Base-by-base conservation (phyloP, 2,888 invertebrate genomes). In the Dione vanillae region DNA sequence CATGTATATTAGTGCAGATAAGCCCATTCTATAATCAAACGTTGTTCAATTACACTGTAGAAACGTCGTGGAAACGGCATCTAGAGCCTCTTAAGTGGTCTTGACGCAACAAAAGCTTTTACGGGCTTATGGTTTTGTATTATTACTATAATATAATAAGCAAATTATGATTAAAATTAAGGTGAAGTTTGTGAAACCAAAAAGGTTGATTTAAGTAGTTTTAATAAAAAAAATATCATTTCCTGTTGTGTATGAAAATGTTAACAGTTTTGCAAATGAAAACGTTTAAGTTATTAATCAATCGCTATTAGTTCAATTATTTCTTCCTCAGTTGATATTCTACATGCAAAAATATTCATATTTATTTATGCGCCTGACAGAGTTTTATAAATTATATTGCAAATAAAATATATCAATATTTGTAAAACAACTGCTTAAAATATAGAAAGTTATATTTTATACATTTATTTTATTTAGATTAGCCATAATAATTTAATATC, bases 71-170 rank as follows among this genome's bases (percentile, higher is more conserved):
- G 47, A 47, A 49, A 64, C 40, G 64, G 47, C 47, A 64, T 64
- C 49, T 64, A 64, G 64, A 64, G 64, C 47, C 49, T 20, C 49
- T 64, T 64, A 64, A 69, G 62, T 64, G 52, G 54, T 54, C 52
- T 68, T 35, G 43, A 43, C 45, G 54, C 37, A 45, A 64, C 49
- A 49, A 64, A 12, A 19, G 40, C 49, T 37, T 49, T 64, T 19
- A 49, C 14, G 47, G 64, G 35, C 37, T 64, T 49, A 64, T 35
- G 37, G 49, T 37, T 49, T 64, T 47, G 61, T 61, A 27, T 61
- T 45, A 61, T 9, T 61, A 16, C 27, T 54, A 49, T 49, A 58
- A 47, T 67, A 58, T 20, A 49, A 45, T 67, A 14, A 7, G 49
- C 37, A 40, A 69, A 69, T 49, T 69, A 59, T 54, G 52, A 69